Conservation (phyloP, 2,888 invertebrate genomes). For the Mimachlamys varia region DNA sequence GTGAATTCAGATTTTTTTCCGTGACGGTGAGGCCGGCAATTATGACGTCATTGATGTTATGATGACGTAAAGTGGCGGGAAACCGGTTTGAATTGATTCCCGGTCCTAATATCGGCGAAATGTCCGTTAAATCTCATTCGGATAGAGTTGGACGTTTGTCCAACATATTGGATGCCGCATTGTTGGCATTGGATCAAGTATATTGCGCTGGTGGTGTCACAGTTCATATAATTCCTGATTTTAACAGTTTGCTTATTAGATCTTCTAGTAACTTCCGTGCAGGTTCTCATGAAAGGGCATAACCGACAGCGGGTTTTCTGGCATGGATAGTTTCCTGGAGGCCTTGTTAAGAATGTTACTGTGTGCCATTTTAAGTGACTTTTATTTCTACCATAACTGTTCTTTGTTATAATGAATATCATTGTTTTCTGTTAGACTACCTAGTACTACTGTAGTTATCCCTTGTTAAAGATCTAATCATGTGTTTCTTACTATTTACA, state of each 20-base stretch:
- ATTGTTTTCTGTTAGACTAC: too few species aligned
- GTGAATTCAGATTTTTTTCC: conserved; percentile 1
- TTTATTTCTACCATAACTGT: too few species aligned
- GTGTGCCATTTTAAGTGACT: too few species aligned
- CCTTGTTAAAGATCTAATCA: too few species aligned
- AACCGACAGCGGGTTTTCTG: too few species aligned
- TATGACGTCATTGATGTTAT: conserved; percentile 12
- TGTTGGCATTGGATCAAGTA: background rate
- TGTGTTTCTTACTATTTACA: too few species aligned
- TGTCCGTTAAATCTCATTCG: conserved; percentile 14
- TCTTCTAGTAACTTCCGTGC: background rate
- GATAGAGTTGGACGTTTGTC: conserved; percentile 28
- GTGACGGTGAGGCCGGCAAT: background rate
- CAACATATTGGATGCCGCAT: conserved; percentile 35
- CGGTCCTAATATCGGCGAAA: background rate
- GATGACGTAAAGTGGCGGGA: conserved; percentile 44
- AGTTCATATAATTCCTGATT: background rate
- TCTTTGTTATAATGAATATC: too few species aligned
- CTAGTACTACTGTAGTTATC: too few species aligned
- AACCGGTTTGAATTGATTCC: conserved; percentile 36
- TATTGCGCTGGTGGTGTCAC: background rate
- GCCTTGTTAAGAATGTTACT: too few species aligned
- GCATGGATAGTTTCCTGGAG: too few species aligned
- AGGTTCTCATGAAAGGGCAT: background rate
- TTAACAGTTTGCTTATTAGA: background rate